Base-by-base conservation (phyloP, 2,888 invertebrate species). In the Idaea straminata region DNA sequence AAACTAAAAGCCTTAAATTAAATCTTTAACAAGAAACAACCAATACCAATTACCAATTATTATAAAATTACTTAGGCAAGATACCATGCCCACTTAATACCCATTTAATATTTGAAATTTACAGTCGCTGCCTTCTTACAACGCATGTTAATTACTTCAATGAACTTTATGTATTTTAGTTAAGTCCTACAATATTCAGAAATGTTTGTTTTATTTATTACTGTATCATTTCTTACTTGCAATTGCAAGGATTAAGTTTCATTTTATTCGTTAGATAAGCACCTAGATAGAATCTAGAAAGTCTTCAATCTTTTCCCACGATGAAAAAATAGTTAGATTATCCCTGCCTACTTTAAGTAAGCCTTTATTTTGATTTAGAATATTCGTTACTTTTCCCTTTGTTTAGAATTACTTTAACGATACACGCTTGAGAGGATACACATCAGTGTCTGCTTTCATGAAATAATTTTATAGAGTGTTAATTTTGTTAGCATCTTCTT, bases 81-180 rank as follows among this genome's bases (percentile, higher is more conserved):
- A 25, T 59, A 62, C 36, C 62, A 35, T 34, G 57, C 5, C 57
- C 35, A 61, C 60, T 65, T 65, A 65, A 60, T 57, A 25, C 57
- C 63, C 58, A 61, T 65, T 65, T 63, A 65, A 63, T 62, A 25
- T 38, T 34, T 25, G 57, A 62, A 63, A 65, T 65, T 65, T 61
- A 65, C 63, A 61, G 63, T 61, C 61, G 35, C 65, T 47, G 47
- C 47, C 7, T 47, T 47, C 47, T 47, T 47, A 47, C 47, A 47
- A 10, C 47, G 47, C 47, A 47, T 47, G 47, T 47, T 47, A 47
- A 47, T 47, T 47, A 47, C 47, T 47, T 47, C 47, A 47, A 47
- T 47, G 47, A 47, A 47, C 47, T 47, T 47, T 47, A 47, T 47
- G 47, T 47, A 47, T 47, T 47, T 47, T 47, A 47, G 47, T 47